phyloP scores from a whole-genome alignment of 2,888 invertebrate genomes.

The Gibbula magus region DNA sequence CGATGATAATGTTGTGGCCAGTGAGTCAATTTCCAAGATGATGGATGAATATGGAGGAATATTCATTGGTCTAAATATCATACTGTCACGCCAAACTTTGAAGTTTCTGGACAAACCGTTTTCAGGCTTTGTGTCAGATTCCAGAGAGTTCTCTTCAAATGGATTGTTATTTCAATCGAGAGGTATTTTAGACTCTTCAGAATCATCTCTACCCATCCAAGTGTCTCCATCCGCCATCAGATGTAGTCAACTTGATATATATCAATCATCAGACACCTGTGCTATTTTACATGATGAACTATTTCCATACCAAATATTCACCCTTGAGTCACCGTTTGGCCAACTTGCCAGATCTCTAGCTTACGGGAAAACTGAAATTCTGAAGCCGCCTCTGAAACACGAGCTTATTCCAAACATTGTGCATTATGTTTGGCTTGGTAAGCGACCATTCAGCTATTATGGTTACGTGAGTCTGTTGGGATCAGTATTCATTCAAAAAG shows the following conservation, averaged over 20 bases:
- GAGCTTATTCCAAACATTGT: slow-evolving; percentile 64
- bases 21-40: slow-evolving; percentile 26
- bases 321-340: slow-evolving; percentile 49
- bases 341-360: slow-evolving; percentile 48
- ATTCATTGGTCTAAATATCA: slow-evolving; percentile 51
- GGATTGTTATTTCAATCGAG: background rate
- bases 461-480: slow-evolving; percentile 62
- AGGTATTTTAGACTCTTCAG: too few species aligned
- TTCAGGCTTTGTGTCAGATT: slow-evolving; percentile 16
- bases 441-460: slow-evolving; percentile 53
- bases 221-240: background rate
- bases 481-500: slow-evolving; percentile 54
- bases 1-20: slow-evolving; percentile 17
- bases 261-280: slow-evolving; percentile 20
- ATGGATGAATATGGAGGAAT: slow-evolving; percentile 55
- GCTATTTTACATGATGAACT: slow-evolving; percentile 34
- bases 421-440: slow-evolving; percentile 67
- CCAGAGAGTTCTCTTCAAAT: background rate
- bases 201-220: too few species aligned
- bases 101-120: slow-evolving; percentile 17
- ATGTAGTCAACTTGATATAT: background rate
- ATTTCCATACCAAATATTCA: slow-evolving; percentile 53
- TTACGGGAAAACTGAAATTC: slow-evolving; percentile 50
- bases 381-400: slow-evolving; percentile 37
- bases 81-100: slow-evolving; percentile 32